These are phyloP conservation scores for Diarsia mendica DNA, from an alignment of 2,888 invertebrate species.

Conservation along the genomic window DNA sequence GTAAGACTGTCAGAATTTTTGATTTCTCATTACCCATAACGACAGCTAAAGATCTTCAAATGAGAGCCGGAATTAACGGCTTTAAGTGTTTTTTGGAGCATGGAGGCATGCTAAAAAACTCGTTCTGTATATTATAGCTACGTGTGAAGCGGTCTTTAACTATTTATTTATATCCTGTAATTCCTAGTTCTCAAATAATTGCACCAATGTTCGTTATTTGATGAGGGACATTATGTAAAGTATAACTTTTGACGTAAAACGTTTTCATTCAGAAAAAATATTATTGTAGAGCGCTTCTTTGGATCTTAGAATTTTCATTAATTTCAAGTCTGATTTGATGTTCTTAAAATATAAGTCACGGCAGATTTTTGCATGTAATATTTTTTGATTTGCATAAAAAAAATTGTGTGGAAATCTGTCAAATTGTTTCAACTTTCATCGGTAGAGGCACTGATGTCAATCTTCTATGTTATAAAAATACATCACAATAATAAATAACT, in stretches of 20 bases:
- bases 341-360: neutral
- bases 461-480: neutral
- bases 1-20: neutral
- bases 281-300: neutral
- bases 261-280: constrained; percentile 15
- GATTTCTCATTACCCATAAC: no score
- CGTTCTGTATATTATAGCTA: neutral
- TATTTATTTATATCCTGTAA: constrained; percentile 1
- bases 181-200: constrained; percentile 15
- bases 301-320: neutral
- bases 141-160: constrained; percentile 36
- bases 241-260: constrained; percentile 53
- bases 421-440: neutral
- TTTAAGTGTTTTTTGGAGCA: neutral
- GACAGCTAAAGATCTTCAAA: neutral
- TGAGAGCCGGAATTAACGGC: neutral
- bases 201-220: constrained; percentile 38
- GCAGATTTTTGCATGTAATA: neutral
- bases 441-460: constrained; percentile 16
- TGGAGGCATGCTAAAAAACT: neutral
- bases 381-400: neutral
- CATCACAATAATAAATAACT: constrained; percentile 15
- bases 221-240: constrained; percentile 37
- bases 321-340: neutral
- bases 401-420: neutral